Evolutionary conservation across 2,888 invertebrate species (phyloP), one percentile per base, ranked within the genome.

Genomic region (Acanthosoma haemorrhoidale): DNA sequence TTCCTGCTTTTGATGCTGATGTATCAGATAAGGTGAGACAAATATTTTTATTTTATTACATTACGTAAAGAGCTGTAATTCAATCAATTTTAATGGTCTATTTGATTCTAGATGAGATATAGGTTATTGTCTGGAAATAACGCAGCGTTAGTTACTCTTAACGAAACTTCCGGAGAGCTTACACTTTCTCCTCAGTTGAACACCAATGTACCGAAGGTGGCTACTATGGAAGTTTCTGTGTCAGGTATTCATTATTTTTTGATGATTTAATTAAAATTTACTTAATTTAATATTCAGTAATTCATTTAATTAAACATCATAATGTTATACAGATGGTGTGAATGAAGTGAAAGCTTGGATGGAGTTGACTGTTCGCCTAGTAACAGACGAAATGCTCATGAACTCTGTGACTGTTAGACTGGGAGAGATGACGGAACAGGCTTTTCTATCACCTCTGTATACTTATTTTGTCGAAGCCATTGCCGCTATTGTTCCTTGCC

Each of bases 1-100:
- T 97, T 34, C 97, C 97, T 0, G 97, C 96, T 0, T 89, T 87
- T 77, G 97, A 98, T 80, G 96, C 95, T 11, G 97, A 97, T 81
- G 94, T 96, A 31, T 91, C 91, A 4, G 96, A 96, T 78, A 88
- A 86, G 70, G 75, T 74, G 57, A 41, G 4, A 41, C 57, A 4
- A 59, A 59, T 11, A 15, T 18, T 16, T 18, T 32, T 16, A 2
- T 3, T 34, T 31, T 15, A 15, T 15, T 36, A 9, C 13, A 13
- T 36, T 36, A 9, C 13, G 8, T 36, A 9, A 36, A 36, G 13
- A 36, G 8, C 8, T 36, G 8, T 36, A 32, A 34, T 31, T 59
- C 15, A 15, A 16, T 41, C 3, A 6, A 31, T 29, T 41, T 25
- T 32, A n/a, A n/a, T n/a, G n/a, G n/a, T n/a, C n/a, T n/a, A n/a